Evolutionary conservation across 2,113 vertebrate species (phyloP).

Genomic region (Osmerus eperlanus): DNA sequence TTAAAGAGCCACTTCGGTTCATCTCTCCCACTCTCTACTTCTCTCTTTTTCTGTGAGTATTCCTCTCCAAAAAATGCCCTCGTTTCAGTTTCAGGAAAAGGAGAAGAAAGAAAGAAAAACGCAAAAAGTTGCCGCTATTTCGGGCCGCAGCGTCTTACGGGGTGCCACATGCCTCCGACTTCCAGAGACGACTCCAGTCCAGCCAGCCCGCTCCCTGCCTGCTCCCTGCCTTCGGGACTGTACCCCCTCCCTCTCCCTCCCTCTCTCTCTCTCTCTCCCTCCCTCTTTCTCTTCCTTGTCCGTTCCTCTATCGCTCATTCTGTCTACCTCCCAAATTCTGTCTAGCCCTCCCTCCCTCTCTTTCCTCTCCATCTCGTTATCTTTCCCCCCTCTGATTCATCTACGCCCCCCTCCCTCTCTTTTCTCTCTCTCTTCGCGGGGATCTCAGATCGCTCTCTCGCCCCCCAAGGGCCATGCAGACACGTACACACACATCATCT

Average conservation of each 20-base stretch:
- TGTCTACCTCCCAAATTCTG: not conserved
- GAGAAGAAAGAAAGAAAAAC: not conserved
- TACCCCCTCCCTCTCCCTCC: constrained; percentile 33
- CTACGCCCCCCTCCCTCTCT: constrained; percentile 41
- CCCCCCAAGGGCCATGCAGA: not conserved
- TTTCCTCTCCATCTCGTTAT: constrained; percentile 36
- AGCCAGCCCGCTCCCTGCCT: constrained; percentile 41
- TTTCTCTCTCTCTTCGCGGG: constrained; percentile 24
- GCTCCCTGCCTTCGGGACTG: constrained; percentile 35
- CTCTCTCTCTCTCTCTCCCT: constrained; percentile 1
- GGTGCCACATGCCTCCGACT: constrained; percentile 55
- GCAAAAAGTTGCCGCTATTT: not conserved
- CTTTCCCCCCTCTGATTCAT: constrained; percentile 24
- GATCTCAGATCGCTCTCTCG: constrained; percentile 25
- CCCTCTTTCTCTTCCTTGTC: constrained; percentile 41
- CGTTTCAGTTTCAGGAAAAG: not conserved
- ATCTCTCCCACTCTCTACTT: constrained; percentile 25
- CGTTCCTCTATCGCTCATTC: constrained; percentile 31
- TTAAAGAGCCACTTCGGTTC: constrained; percentile 68
- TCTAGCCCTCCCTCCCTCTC: too few relatives aligned
- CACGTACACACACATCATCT: too few relatives aligned
- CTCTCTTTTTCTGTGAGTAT: constrained; percentile 1
- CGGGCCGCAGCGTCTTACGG: constrained; percentile 37
- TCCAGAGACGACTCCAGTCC: constrained; percentile 38
- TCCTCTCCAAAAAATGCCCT: not conserved